Base-by-base conservation (phyloP, 2,888 invertebrate species). In the Ophraella communa region DNA sequence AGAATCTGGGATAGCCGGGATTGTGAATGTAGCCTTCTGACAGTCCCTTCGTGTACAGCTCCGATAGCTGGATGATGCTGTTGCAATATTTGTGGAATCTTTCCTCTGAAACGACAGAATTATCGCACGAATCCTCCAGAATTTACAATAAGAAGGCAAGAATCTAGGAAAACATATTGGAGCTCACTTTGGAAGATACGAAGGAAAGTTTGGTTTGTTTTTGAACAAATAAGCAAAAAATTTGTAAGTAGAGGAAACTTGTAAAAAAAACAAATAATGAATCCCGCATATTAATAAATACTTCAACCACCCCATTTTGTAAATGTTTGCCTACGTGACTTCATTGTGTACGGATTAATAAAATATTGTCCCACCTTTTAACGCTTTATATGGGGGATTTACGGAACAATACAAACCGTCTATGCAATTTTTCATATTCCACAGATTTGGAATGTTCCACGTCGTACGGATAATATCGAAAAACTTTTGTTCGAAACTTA, bases 1-100 rank as follows among this genome's bases (percentile, higher is more conserved):
- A 92, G 81, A 87, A 91, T 72, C 88, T 85, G 0, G 92, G 92
- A 80, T 91, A 92, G 5, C 91, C 92, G 0, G 92, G 92, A 67
- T 88, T 89, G 33, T 87, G 85, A 69, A 89, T 85, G 79, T 89
- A 89, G 1, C 90, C 90, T 77, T 89, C 88, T 64, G 82, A 82
- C 51, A 76, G 68, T 18, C 76, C 77, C 14, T 80, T 75, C 56
- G 79, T 80, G 30, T 83, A 81, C 18, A 78, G 77, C 4, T 77
- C 78, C 11, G 79, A 77, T 39, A 85, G 79, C 66, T 74, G 77
- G 42, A 85, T 78, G 49, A 83, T 80, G 42, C 79, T 79, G 76
- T 86, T 86, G 76, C 86, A 86, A 71, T 84, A 85, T 72, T 79
- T 83, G 42, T 77, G 77, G 33, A 85, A 81, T 33, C 82, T 79